Base-by-base conservation (phyloP, 2,888 invertebrate genomes). In the Scaptomyza cyrtandrae region DNA sequence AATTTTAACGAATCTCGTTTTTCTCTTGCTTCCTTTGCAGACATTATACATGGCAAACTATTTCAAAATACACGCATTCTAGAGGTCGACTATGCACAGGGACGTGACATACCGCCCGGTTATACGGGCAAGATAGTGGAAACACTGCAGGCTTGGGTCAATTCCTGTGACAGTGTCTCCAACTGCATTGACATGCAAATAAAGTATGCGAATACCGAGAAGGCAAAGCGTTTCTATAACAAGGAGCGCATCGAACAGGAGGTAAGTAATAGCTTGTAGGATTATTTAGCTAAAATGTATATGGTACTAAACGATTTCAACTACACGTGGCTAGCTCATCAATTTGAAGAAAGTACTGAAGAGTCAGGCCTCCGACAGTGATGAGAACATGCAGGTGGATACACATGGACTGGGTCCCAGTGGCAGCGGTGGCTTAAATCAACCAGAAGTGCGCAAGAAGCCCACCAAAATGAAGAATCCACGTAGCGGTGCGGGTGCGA, bases 51-150 rank as follows among this genome's bases (percentile, higher is more conserved):
- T 80, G 99, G 98, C 2, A 99, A 98, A 93, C 93, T 99, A 75
- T 99, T 99, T 92, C 99, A 99, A 91, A 97, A 97, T 90, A 97
- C 98, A 91, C 96, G 97, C 80, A 96, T 96, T 74, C 93, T 99
- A 39, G 98, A 99, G 92, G 96, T 99, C 0, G 98, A 99, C 91
- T 98, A 97, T 84, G 98, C 98, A 0, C 94, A 98, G 37, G 98
- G 98, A 0, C 94, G 99, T 16, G 99, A 99, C 89, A 98, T 98
- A 33, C 94, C 96, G 37, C 94, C 96, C 0, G 96, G 96, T 55
- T 97, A 98, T 89, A 95, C 98, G 0, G 94, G 95, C 11, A 94
- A 95, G 62, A 97, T 98, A 52, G 95, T 96, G 0, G 94, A 95
- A 66, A 97, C 97, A 9, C 92, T 98, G 27, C 95, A 96, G 46